Conservation (phyloP, 2,113 vertebrate species). For the Mus pahari region DNA sequence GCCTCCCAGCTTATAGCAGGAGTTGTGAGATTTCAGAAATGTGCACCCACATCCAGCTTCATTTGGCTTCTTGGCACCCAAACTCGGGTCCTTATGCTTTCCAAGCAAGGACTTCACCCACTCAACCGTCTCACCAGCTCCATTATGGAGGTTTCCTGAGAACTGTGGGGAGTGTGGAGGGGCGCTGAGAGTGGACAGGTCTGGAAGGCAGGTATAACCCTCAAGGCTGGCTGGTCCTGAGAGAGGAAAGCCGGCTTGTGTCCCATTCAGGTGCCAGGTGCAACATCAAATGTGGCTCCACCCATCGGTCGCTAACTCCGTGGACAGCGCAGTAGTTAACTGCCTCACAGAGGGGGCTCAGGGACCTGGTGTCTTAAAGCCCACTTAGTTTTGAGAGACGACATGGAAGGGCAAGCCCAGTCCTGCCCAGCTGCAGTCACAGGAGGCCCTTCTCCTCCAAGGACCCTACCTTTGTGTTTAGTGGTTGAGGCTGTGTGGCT, state of each 20-base stretch:
- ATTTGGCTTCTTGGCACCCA: not conserved
- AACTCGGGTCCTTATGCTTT: not conserved
- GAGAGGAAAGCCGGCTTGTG: not conserved
- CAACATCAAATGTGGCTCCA: accelerated
- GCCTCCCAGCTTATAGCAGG: not conserved
- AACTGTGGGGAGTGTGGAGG: not conserved
- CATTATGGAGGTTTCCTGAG: not conserved
- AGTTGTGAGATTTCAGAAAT: not conserved
- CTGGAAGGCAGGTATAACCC: accelerated
- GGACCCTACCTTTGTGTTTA: not conserved
- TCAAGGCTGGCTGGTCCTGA: accelerated
- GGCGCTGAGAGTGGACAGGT: not conserved
- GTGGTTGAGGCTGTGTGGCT: not conserved
- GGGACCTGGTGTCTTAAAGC: not conserved
- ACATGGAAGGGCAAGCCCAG: not conserved
- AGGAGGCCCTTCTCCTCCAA: not conserved
- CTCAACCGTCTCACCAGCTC: not conserved
- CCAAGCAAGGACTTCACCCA: not conserved
- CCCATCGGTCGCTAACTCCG: accelerated
- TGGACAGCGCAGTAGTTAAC: accelerated
- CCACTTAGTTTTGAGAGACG: not conserved
- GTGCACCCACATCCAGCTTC: not conserved
- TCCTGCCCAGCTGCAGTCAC: not conserved
- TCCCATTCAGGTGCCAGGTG: no score
- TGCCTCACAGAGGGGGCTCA: not conserved